Percentiles rank a stretch among this genome's conserved stretches.
Conservation (phyloP, 2,888 invertebrate species). For the Poecilobothrus nobilitatus region DNA sequence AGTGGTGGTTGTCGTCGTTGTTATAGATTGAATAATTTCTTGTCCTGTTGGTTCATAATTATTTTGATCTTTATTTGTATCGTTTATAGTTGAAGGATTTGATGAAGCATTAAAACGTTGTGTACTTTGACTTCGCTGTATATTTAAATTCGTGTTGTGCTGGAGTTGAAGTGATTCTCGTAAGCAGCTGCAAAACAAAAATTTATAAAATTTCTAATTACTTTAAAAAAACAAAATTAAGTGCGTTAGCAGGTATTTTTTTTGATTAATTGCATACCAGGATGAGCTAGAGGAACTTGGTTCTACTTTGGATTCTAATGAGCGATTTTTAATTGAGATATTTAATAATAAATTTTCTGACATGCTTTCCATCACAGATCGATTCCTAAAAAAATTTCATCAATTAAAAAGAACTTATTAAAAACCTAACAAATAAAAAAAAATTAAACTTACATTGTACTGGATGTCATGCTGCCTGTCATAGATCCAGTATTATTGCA, state of each 20-base stretch:
- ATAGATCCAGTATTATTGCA: not conserved
- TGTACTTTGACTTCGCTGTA: constrained; percentile 44
- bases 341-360: constrained; percentile 43
- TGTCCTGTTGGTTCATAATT: constrained; percentile 26
- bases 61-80: constrained; percentile 26
- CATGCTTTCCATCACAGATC: constrained; percentile 44
- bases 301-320: constrained; percentile 37
- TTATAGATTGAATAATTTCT: constrained; percentile 22
- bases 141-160: constrained; percentile 44
- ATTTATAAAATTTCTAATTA: not conserved
- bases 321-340: constrained; percentile 43
- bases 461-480: not conserved
- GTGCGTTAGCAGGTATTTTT: not conserved
- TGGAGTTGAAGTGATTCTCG: constrained; percentile 43
- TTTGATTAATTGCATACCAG: constrained; percentile 29
- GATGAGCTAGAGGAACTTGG: constrained; percentile 34
- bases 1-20: constrained; percentile 2
- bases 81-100: constrained; percentile 19
- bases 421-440: not conserved
- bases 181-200: constrained; percentile 33
- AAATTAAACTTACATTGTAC: not conserved
- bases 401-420: not conserved
- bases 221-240: not conserved
- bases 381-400: constrained; percentile 30
- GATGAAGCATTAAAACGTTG: constrained; percentile 34